Evolutionary conservation across 2,888 invertebrate genomes (phyloP), one percentile per base, ranked within the genome.

Genomic region (Dascillus cervinus): DNA sequence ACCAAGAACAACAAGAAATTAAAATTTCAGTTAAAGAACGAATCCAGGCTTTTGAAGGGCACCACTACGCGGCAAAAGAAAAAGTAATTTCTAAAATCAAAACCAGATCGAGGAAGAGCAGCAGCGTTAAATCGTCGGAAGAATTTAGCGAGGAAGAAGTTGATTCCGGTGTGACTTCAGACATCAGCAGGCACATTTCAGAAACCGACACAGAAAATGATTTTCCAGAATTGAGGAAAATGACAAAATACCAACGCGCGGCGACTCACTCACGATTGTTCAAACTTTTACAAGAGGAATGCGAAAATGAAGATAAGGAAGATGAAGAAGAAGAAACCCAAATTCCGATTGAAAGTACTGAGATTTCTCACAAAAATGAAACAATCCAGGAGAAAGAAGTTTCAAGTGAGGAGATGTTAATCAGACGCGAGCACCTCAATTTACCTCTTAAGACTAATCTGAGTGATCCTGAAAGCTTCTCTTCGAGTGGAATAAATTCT

Each of bases 231-330:
- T 52, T 72, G 11, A 68, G 66, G 19, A 77, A 73, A 47, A 65
- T 72, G 53, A 71, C 69, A 6, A 69, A 72, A 34, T 82, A 79
- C 53, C 76, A 80, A 55, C 66, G 82, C 29, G 80, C 81, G 2
- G 75, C 79, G 19, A 82, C 82, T 20, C 82, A 82, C 60, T 82
- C 81, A 22, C 68, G 82, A 41, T 62, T 82, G 11, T 81, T 79
- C 48, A 75, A 75, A 48, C 59, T 82, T 8, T 58, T 82, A 11
- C 79, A 76, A 55, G 75, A 76, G 26, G 77, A 73, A 47, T 68
- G 70, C 49, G 69, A 69, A 23, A 52, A 54, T 2, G 62, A 63
- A 27, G 59, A 56, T 22, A 56, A 56, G 32, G 53, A 56, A 26
- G 58, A 57, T 32, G 46, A 50, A 9, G 54, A 55, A 4, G 60